Conservation (phyloP, 2,797 vertebrate genomes). For the Pteronotus mesoamericanus region DNA sequence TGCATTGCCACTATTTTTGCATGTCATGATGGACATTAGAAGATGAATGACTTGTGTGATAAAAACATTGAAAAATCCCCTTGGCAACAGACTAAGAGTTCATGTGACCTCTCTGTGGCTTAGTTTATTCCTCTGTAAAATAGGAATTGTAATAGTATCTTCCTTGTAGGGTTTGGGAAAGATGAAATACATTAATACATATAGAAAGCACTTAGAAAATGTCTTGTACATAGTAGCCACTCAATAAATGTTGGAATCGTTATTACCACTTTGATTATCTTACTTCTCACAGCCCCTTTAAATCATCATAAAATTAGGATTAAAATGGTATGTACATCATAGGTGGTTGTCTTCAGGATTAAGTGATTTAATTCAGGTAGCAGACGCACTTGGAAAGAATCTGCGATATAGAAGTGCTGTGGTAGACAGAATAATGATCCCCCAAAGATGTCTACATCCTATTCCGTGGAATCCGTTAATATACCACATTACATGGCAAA, state of each 20-base stretch:
- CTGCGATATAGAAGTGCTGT: not conserved
- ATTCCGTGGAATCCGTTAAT: not conserved
- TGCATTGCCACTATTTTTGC: not conserved
- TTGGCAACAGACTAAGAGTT: not conserved
- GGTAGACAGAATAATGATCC: not conserved
- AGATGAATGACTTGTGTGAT: not conserved
- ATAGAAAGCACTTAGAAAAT: not conserved
- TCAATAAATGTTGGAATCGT: not conserved
- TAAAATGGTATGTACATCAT: not conserved
- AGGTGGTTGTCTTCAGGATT: not conserved
- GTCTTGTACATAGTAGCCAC: not conserved
- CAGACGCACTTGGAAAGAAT: not conserved
- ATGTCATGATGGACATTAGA: fast-evolving
- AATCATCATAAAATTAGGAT: not conserved
- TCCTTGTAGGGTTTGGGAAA: not conserved
- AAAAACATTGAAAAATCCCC: not conserved
- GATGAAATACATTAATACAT: not conserved
- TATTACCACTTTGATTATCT: not conserved
- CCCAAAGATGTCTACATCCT: not conserved
- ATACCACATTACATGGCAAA: not conserved
- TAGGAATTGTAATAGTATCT: not conserved
- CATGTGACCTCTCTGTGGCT: not conserved
- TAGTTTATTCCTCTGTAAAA: not conserved
- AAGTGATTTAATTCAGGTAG: not conserved
- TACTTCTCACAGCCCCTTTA: not conserved